Percentiles rank a stretch among this genome's conserved stretches.
phyloP scores from a whole-genome alignment of 2,113 vertebrate genomes.

The Numida meleagris region DNA sequence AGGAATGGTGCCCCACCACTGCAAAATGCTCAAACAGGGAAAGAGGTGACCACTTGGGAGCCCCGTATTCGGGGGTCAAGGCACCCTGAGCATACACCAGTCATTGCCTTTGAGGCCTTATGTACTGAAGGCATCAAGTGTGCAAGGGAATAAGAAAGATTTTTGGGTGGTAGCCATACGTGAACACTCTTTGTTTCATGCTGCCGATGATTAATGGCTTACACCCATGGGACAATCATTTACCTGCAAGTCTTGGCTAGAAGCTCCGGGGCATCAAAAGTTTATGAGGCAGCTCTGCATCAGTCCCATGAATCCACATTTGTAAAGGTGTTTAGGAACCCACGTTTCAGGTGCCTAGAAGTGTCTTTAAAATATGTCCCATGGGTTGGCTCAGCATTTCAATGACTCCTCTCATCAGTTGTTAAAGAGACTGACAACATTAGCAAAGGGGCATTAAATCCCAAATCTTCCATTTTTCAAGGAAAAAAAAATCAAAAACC shows the following conservation, averaged over 20 bases:
- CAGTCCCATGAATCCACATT: conserved; percentile 1
- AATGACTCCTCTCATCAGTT: neutral
- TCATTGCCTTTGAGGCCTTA: neutral
- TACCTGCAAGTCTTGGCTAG: conserved; percentile 52
- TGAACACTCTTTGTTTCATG: conserved; percentile 5
- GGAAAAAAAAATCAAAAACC: neutral
- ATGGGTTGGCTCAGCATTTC: neutral
- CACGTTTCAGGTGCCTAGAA: neutral
- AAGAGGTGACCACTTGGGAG: rapidly evolving
- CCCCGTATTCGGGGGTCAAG: neutral
- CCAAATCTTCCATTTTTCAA: neutral
- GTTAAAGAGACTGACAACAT: neutral
- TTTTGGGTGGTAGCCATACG: conserved; percentile 1
- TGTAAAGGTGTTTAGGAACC: neutral
- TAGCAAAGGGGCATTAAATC: neutral
- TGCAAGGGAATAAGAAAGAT: neutral
- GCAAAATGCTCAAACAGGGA: neutral
- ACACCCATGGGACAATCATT: conserved; percentile 31
- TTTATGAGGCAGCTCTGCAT: conserved; percentile 49
- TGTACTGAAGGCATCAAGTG: neutral
- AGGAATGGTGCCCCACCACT: neutral
- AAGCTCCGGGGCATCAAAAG: conserved; percentile 37
- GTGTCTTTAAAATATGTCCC: neutral
- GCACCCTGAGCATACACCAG: neutral
- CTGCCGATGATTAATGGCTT: conserved; percentile 45